Conservation (phyloP, 2,888 invertebrate species). For the Archips xylosteana region DNA sequence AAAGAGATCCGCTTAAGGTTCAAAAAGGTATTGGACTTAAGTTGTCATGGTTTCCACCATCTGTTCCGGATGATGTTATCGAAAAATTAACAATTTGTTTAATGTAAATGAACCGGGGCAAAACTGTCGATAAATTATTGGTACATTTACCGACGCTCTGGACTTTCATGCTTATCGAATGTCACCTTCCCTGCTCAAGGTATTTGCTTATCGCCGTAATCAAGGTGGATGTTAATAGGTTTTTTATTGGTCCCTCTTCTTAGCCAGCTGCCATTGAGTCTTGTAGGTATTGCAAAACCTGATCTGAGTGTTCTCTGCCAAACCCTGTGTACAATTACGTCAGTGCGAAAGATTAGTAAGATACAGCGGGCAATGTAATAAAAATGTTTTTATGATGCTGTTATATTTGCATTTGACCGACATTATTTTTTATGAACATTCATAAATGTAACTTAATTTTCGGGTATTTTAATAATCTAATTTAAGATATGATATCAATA, state of each 20-base stretch:
- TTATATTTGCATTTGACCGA: slow-evolving; percentile 34
- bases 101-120: slow-evolving; percentile 83
- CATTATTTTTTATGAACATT: slow-evolving; percentile 24
- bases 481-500: neutral
- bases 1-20: slow-evolving; percentile 41
- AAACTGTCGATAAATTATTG: slow-evolving; percentile 80
- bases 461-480: slow-evolving; percentile 1
- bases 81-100: slow-evolving; percentile 86
- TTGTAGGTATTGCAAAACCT: slow-evolving; percentile 25
- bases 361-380: slow-evolving; percentile 28
- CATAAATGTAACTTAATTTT: slow-evolving; percentile 32
- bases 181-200: slow-evolving; percentile 77
- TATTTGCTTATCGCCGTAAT: slow-evolving; percentile 76
- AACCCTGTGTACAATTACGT: slow-evolving; percentile 29
- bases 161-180: slow-evolving; percentile 79
- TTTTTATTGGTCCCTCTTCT: slow-evolving; percentile 60
- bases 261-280: slow-evolving; percentile 62
- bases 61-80: slow-evolving; percentile 84
- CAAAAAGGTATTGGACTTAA: slow-evolving; percentile 44
- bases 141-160: slow-evolving; percentile 73
- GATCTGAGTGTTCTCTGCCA: slow-evolving; percentile 32
- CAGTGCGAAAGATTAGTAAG: slow-evolving; percentile 29
- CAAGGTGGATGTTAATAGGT: slow-evolving; percentile 68
- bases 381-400: slow-evolving; percentile 34
- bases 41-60: slow-evolving; percentile 64